Evolutionary conservation across 2,797 vertebrate species (phyloP).

Genomic region (Spheniscus humboldti): DNA sequence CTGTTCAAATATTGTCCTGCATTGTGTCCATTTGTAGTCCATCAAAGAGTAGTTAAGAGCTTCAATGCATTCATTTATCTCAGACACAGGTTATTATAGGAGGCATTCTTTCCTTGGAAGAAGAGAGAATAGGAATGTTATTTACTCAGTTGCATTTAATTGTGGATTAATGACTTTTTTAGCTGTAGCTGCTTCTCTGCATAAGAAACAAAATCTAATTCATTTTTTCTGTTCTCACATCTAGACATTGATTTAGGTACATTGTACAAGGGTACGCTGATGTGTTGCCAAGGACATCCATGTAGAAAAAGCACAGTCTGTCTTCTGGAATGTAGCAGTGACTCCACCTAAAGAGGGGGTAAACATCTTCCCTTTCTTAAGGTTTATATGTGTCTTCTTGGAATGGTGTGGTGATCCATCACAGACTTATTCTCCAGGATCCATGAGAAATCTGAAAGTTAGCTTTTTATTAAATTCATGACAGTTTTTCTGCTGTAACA

Average conservation of each 20-base stretch:
- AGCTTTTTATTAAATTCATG: neutral
- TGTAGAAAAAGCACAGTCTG: neutral
- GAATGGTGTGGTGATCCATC: neutral
- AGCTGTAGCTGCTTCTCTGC: constrained; percentile 37
- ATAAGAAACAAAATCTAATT: constrained; percentile 59
- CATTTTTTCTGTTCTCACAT: neutral
- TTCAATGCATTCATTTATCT: constrained; percentile 75
- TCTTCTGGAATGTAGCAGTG: neutral
- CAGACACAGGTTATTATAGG: constrained; percentile 57
- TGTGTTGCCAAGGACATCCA: neutral
- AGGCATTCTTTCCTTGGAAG: constrained; percentile 58
- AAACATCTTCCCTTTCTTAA: neutral
- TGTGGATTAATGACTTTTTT: constrained; percentile 61
- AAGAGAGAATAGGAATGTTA: constrained; percentile 42
- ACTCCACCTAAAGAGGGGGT: neutral
- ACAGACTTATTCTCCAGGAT: neutral
- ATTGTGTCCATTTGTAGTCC: constrained; percentile 72
- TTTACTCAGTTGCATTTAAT: constrained; percentile 66
- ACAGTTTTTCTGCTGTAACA: neutral
- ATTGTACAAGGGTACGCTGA: neutral
- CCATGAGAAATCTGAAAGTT: neutral
- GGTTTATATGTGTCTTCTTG: neutral
- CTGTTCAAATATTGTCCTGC: constrained; percentile 73
- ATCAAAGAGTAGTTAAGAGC: constrained; percentile 71
- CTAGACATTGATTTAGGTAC: neutral